Evolutionary conservation across 2,113 vertebrate species (phyloP).

Genomic region (Cebidichthys violaceus): DNA sequence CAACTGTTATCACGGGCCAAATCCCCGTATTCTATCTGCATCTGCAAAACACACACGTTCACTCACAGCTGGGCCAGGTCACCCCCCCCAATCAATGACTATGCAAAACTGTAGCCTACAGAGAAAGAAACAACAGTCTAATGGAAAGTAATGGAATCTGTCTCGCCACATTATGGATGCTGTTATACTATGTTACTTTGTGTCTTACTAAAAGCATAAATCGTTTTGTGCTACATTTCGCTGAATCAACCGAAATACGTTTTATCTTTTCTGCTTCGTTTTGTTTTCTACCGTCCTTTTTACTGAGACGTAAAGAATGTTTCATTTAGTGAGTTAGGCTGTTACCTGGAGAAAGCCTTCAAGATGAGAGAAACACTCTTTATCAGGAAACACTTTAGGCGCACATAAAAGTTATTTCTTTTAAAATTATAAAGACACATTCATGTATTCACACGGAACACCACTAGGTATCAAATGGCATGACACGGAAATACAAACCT

Average conservation of each 20-base stretch:
- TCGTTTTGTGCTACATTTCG: background rate
- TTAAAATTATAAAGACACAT: background rate
- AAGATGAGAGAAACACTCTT: background rate
- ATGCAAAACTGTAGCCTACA: constrained; percentile 47
- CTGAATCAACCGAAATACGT: background rate
- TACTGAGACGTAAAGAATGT: background rate
- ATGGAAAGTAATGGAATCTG: constrained; percentile 26
- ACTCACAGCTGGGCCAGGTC: constrained; percentile 35
- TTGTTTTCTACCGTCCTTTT: background rate
- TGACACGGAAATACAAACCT: background rate
- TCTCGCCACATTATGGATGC: constrained; percentile 1
- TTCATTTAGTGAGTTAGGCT: too few relatives aligned
- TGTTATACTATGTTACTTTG: background rate
- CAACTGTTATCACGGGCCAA: constrained; percentile 59
- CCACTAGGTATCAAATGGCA: background rate
- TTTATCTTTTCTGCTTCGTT: background rate
- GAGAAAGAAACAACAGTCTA: constrained; percentile 14
- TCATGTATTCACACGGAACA: background rate
- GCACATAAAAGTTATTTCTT: background rate
- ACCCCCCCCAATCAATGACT: constrained; percentile 60
- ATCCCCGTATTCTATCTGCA: constrained; percentile 54
- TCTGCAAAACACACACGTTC: constrained; percentile 46
- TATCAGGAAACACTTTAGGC: background rate
- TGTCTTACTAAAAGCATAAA: background rate
- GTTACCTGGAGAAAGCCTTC: background rate